phyloP scores from a whole-genome alignment of 2,113 vertebrate genomes.

The Percina caprodes region DNA sequence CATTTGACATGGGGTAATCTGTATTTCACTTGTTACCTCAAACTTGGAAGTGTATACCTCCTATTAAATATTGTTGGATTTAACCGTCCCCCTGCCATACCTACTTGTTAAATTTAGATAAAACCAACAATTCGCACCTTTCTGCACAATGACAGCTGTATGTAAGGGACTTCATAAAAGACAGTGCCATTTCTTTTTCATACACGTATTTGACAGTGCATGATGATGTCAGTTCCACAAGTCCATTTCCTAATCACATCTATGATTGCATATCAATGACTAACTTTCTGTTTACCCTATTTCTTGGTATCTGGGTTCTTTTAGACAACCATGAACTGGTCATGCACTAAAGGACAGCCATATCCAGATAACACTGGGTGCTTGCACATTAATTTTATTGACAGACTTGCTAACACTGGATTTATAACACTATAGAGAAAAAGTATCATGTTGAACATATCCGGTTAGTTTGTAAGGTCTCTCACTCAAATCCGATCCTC shows the following conservation, averaged over 20 bases:
- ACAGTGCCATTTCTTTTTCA: slow-evolving; percentile 7
- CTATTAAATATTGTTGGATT: background rate
- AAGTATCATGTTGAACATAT: background rate
- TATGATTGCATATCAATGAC: slow-evolving; percentile 71
- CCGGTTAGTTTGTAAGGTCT: background rate
- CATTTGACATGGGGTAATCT: background rate
- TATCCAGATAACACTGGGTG: slow-evolving; percentile 59
- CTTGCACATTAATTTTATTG: slow-evolving; percentile 50
- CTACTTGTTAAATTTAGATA: background rate
- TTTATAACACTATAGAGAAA: slow-evolving; percentile 22
- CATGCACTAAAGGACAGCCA: slow-evolving; percentile 71
- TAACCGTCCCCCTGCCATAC: background rate
- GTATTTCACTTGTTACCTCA: background rate
- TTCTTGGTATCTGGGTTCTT: slow-evolving; percentile 61
- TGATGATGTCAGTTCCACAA: slow-evolving; percentile 56
- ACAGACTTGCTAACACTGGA: slow-evolving; percentile 14
- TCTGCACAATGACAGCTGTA: slow-evolving; percentile 3
- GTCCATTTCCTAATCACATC: slow-evolving; percentile 67
- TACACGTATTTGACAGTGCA: slow-evolving; percentile 19
- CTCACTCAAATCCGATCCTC: background rate
- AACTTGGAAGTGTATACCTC: background rate
- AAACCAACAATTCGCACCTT: background rate
- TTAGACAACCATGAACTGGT: slow-evolving; percentile 68
- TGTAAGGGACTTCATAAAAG: background rate
- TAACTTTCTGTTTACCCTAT: slow-evolving; percentile 77